These are phyloP conservation scores for Schizaphis graminum DNA, from an alignment of 2,888 invertebrate species.

Conservation along the genomic window DNA sequence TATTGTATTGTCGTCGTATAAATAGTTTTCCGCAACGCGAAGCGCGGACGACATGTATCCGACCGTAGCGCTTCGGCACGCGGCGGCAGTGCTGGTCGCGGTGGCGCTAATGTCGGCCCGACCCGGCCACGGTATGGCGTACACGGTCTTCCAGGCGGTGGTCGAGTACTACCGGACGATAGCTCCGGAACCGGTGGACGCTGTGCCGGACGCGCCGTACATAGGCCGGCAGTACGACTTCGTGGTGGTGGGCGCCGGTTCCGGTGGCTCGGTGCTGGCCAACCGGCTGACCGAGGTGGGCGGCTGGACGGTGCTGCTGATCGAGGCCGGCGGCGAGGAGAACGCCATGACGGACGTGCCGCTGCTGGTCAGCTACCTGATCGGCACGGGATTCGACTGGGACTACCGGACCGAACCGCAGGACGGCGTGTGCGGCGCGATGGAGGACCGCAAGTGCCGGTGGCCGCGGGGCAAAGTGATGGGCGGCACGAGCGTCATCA, in stretches of 20 bases:
- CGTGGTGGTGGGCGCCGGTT: slow-evolving; percentile 75
- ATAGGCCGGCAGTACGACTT: slow-evolving; percentile 70
- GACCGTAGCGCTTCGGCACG: slow-evolving; percentile 60
- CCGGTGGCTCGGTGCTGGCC: slow-evolving; percentile 74
- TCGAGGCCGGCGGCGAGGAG: slow-evolving; percentile 74
- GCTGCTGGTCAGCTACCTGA: slow-evolving; percentile 71
- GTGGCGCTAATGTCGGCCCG: slow-evolving; percentile 57
- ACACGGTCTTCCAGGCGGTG: slow-evolving; percentile 56
- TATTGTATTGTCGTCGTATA: no score
- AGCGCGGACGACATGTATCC: slow-evolving; percentile 54
- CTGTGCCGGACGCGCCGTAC: slow-evolving; percentile 67
- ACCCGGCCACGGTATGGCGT: slow-evolving; percentile 47
- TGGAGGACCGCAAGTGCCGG: slow-evolving; percentile 69
- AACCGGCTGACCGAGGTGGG: slow-evolving; percentile 73
- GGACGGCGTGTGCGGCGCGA: slow-evolving; percentile 70
- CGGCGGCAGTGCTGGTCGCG: background rate
- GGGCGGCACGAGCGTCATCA: slow-evolving; percentile 74
- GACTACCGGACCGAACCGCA: slow-evolving; percentile 73
- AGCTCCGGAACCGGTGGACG: slow-evolving; percentile 67
- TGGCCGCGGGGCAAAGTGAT: slow-evolving; percentile 73
- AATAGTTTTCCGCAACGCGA: background rate
- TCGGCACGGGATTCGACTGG: slow-evolving; percentile 70
- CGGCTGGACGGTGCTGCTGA: slow-evolving; percentile 72
- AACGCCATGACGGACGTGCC: slow-evolving; percentile 73
- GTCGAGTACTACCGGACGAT: slow-evolving; percentile 50